Evolutionary conservation across 2,888 invertebrate species (phyloP), one percentile per base, ranked within the genome.

Genomic region (Troides helena): DNA sequence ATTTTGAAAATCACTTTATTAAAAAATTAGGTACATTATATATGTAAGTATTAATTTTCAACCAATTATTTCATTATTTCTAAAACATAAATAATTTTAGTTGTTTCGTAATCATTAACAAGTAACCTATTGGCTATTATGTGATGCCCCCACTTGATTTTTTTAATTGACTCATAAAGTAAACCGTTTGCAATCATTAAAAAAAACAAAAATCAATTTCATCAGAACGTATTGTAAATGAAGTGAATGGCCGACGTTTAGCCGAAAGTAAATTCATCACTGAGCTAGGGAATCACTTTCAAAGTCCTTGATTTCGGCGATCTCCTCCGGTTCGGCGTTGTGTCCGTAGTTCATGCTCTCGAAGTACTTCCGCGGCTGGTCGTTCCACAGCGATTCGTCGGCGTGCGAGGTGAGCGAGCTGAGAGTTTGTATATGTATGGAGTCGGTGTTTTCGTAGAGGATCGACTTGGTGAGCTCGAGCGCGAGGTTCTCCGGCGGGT

Each of bases 261-360:
- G 18, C 18, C 14, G 18, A 50, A 18, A 50, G 50, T n/a, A n/a
- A n/a, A 53, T 53, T 69, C 58, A 23, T 71, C 67, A 74, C 64
- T 68, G 58, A 63, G 85, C 86, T 58, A 90, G 81, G 57, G 91
- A 91, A 74, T 90, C 91, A 71, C 80, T 81, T 68, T 89, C 89
- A 74, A 87, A 88, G 23, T 84, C 84, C 43, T 74, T 74, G 6
- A 64, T 63, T 8, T 74, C 65, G 25, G 76, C 76, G 12, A 66
- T 73, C 65, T 74, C 74, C 1, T 43, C 67, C 21, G 72, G 74
- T 10, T 71, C 74, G 21, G 69, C 56, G 67, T 72, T 74, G 23
- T 79, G 81, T 62, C 93, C 94, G 82, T 94, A 94, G 71, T 87
- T 82, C 85, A 96, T 95, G 84, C 95, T 95, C 84, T 96, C 95